Percentiles rank a stretch among this genome's conserved stretches.
Conservation (phyloP, 2,888 invertebrate genomes). For the Eutolmus rufibarbis region DNA sequence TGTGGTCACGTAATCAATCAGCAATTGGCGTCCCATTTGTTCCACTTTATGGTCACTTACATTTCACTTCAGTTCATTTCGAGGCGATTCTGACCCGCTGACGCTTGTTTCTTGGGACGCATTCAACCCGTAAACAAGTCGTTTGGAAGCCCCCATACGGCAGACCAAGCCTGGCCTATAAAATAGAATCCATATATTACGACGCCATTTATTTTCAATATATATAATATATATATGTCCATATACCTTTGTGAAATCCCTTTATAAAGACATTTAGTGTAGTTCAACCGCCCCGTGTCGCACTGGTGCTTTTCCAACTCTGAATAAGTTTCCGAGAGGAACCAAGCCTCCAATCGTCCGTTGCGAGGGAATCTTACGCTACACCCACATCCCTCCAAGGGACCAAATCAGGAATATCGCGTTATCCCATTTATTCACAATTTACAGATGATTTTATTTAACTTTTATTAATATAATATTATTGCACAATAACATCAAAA, state of each 20-base stretch:
- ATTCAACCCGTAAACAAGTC: slow-evolving; percentile 30
- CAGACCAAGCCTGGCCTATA: neutral
- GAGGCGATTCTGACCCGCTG: neutral
- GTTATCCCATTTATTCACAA: no score
- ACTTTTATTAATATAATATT: no score
- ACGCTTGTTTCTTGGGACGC: neutral
- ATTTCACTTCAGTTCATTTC: slow-evolving; percentile 3
- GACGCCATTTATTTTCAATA: slow-evolving; percentile 3
- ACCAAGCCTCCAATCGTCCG: no score
- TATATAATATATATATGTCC: no score
- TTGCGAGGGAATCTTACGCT: no score
- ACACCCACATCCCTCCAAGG: no score
- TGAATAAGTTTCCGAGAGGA: no score
- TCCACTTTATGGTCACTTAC: slow-evolving; percentile 36
- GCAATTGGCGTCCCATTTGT: slow-evolving; percentile 34
- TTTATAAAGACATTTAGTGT: slow-evolving; percentile 29
- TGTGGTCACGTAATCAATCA: slow-evolving; percentile 35
- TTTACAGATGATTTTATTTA: no score
- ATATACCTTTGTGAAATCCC: slow-evolving; percentile 12
- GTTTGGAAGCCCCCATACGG: neutral
- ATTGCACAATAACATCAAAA: no score
- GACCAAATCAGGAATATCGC: no score
- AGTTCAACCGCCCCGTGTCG: neutral
- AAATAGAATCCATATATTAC: no score
- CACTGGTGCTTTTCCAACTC: neutral